Percentiles rank a stretch among this genome's conserved stretches.
Conservation (phyloP, 2,113 vertebrate genomes). For the Clarias macrocephalus region DNA sequence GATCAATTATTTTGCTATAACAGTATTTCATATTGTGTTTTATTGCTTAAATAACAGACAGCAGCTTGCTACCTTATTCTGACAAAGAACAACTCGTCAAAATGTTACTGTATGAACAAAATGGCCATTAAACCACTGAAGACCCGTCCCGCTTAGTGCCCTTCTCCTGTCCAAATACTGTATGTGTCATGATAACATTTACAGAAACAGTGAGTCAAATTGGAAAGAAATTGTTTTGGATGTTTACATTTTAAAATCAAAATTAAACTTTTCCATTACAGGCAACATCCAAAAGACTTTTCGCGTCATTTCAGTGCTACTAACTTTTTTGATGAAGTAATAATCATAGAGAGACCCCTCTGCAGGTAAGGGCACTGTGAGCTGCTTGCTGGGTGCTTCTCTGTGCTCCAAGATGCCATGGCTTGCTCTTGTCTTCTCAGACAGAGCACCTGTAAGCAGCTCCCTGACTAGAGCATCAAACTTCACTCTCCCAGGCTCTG, state of each 20-base stretch:
- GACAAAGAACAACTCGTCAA: too few species aligned
- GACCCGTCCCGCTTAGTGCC: neutral
- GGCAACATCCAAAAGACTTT: neutral
- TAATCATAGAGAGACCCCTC: conserved; percentile 85
- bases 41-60: neutral
- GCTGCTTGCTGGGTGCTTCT: conserved; percentile 72
- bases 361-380: conserved; percentile 79
- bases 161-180: neutral
- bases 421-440: conserved; percentile 67
- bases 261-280: neutral
- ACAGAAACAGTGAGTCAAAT: neutral
- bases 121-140: neutral
- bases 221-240: neutral
- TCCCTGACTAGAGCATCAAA: conserved; percentile 82
- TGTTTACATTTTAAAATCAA: neutral
- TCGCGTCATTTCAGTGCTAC: neutral
- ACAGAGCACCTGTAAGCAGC: conserved; percentile 77
- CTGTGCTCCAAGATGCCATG: conserved; percentile 72
- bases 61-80: neutral
- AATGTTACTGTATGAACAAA: neutral
- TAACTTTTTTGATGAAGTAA: conserved; percentile 83
- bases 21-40: too few species aligned
- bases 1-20: too few species aligned
- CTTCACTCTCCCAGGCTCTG: conserved; percentile 74
- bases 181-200: too few species aligned